phyloP scores from a whole-genome alignment of 2,888 invertebrate species.

The Carpatolechia fugitivella region DNA sequence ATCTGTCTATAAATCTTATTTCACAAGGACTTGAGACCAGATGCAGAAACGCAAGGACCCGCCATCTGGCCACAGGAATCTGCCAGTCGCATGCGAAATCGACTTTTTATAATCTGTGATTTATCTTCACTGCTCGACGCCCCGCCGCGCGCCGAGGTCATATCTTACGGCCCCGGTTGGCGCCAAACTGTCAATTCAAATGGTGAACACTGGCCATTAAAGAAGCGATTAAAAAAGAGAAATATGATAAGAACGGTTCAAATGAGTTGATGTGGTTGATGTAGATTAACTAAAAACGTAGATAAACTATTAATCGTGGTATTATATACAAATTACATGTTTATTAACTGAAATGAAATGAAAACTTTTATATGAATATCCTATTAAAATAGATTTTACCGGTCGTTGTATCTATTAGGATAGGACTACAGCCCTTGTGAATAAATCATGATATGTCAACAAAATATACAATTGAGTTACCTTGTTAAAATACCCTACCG shows the following conservation, averaged over 20 bases:
- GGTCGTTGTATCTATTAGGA: too few relatives aligned
- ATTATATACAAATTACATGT: too few relatives aligned
- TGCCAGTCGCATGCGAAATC: conserved; percentile 47
- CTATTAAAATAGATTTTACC: too few relatives aligned
- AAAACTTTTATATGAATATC: too few relatives aligned
- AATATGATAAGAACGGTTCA: neutral
- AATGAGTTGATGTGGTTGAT: too few relatives aligned
- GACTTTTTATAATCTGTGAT: conserved; percentile 55
- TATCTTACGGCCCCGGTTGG: conserved; percentile 35
- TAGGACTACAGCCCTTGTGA: too few relatives aligned
- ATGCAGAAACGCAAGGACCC: conserved; percentile 36
- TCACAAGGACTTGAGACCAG: conserved; percentile 25
- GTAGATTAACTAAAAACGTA: too few relatives aligned
- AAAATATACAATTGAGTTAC: too few relatives aligned
- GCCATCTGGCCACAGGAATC: conserved; percentile 43
- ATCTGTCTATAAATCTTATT: neutral
- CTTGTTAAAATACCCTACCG: too few relatives aligned
- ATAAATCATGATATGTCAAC: too few relatives aligned
- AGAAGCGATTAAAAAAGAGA: conserved; percentile 1
- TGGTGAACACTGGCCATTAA: conserved; percentile 15
- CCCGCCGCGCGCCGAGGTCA: conserved; percentile 50
- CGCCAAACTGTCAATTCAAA: conserved; percentile 37
- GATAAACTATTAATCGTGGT: too few relatives aligned
- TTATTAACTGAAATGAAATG: too few relatives aligned
- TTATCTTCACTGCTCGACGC: conserved; percentile 50